Conservation (phyloP, 2,113 vertebrate species). For the Phodopus roborovskii region DNA sequence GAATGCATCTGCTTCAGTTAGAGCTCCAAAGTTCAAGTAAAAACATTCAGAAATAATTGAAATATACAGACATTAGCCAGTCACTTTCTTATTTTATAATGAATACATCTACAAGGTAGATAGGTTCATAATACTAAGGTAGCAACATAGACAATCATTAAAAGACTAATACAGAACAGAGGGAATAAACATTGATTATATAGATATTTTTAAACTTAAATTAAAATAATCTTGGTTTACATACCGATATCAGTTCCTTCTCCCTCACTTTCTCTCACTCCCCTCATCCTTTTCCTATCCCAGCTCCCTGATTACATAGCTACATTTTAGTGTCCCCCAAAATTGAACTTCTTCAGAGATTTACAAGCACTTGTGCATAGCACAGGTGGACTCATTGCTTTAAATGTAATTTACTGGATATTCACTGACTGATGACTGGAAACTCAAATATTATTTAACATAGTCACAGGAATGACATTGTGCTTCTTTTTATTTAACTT, state of each 20-base stretch:
- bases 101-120: neutral
- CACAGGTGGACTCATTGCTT: neutral
- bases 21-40: neutral
- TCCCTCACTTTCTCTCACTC: too few species aligned
- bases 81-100: neutral
- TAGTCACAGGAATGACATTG: neutral
- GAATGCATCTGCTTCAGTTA: neutral
- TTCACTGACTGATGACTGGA: neutral
- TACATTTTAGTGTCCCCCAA: neutral
- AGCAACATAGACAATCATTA: neutral
- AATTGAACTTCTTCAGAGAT: neutral
- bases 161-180: neutral
- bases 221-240: too few species aligned
- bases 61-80: neutral
- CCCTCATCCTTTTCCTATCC: too few species aligned
- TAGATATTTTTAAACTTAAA: neutral
- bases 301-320: neutral
- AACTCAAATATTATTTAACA: neutral
- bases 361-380: neutral
- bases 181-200: neutral
- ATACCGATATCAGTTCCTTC: too few species aligned
- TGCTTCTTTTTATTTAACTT: neutral
- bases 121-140: neutral
- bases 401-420: neutral
- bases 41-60: neutral